phyloP scores from a whole-genome alignment of 2,888 invertebrate genomes.

The Macaria liturata region DNA sequence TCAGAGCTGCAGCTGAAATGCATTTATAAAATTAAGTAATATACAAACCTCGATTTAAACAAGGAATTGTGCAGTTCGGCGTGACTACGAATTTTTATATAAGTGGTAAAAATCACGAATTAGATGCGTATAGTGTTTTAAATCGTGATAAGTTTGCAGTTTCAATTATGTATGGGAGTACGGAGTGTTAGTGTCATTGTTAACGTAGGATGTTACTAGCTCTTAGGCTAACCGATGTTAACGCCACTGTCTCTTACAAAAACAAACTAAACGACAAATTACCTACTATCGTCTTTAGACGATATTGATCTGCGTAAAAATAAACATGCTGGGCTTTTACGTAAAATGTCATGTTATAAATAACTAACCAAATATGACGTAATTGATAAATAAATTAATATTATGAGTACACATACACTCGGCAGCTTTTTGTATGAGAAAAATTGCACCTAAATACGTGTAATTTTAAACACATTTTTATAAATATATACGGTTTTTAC shows the following conservation, averaged over 20 bases:
- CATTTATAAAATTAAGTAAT: slow-evolving; percentile 57
- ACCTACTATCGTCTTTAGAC: too few relatives aligned
- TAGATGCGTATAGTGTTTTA: slow-evolving; percentile 47
- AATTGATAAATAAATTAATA: too few relatives aligned
- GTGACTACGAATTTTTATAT: slow-evolving; percentile 65
- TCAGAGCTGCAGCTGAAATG: slow-evolving; percentile 37
- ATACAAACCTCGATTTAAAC: slow-evolving; percentile 52
- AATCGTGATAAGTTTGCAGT: slow-evolving; percentile 41
- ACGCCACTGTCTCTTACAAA: neutral
- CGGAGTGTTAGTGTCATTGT: slow-evolving; percentile 64
- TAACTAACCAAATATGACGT: too few relatives aligned
- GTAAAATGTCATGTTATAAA: too few relatives aligned
- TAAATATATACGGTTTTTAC: slow-evolving; percentile 26
- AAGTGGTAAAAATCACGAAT: slow-evolving; percentile 52
- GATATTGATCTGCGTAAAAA: too few relatives aligned
- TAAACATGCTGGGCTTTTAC: too few relatives aligned
- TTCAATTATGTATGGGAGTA: slow-evolving; percentile 65
- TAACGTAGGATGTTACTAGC: slow-evolving; percentile 72
- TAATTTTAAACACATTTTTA: slow-evolving; percentile 26
- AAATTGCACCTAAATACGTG: slow-evolving; percentile 10
- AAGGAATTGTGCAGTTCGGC: slow-evolving; percentile 74
- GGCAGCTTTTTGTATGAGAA: too few relatives aligned
- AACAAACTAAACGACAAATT: too few relatives aligned
- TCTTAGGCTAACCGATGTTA: slow-evolving; percentile 43
- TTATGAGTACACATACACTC: too few relatives aligned